Conservation (phyloP, 2,888 invertebrate genomes). For the Noctua janthina region DNA sequence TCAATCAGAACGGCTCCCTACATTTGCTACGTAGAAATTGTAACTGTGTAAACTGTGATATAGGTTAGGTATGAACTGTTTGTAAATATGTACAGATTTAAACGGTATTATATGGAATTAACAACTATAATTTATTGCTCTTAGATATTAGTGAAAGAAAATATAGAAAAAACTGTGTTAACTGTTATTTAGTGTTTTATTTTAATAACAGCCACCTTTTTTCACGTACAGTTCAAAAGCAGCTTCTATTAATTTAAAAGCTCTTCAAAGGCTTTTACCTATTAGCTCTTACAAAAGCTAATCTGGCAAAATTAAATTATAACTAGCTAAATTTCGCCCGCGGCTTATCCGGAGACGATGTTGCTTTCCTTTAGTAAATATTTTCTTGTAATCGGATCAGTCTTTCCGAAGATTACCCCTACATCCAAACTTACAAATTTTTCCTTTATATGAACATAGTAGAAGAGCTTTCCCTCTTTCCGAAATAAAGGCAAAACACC, state of each 20-base stretch:
- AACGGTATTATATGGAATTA: slow-evolving; percentile 67
- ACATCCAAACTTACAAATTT: neutral
- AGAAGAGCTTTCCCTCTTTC: neutral
- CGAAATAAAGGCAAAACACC: neutral
- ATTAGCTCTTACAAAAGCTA: no score
- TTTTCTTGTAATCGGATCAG: neutral
- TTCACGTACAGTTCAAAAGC: no score
- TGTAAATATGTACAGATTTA: slow-evolving; percentile 80
- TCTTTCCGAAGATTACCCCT: neutral
- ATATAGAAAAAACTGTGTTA: slow-evolving; percentile 80
- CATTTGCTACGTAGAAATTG: slow-evolving; percentile 62
- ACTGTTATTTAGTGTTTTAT: slow-evolving; percentile 72
- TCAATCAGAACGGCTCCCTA: slow-evolving; percentile 57
- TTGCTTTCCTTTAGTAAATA: neutral
- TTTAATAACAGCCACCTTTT: slow-evolving; percentile 19
- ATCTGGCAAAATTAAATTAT: no score
- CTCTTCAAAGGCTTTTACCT: neutral
- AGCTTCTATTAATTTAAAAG: neutral
- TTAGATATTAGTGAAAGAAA: slow-evolving; percentile 77
- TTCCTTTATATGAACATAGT: neutral
- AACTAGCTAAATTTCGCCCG: no score
- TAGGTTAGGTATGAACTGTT: slow-evolving; percentile 67
- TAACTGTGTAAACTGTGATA: slow-evolving; percentile 70
- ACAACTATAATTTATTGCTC: slow-evolving; percentile 80
- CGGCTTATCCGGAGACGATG: neutral